Base-by-base conservation (phyloP, 2,797 vertebrate genomes). In the Tamandua tetradactyla region DNA sequence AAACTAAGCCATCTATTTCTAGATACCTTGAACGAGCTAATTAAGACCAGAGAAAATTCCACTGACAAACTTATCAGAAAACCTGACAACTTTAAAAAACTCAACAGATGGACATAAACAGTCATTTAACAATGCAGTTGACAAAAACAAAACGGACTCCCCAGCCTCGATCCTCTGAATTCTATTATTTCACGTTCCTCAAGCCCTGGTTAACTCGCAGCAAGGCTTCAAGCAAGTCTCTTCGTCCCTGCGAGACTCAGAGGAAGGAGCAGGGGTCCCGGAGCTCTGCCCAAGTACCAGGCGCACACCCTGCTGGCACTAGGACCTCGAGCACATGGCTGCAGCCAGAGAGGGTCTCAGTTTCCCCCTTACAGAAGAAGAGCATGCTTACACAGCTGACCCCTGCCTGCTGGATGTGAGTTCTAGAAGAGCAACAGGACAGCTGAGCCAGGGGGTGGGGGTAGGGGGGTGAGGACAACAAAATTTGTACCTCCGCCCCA, bases 1-100 rank as follows among this genome's bases (percentile, higher is more conserved):
- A 90, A 74, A 42, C n/a, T n/a, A n/a, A n/a, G n/a, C n/a, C 40
- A 62, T 91, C 86, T 92, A 90, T 86, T 89, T 94, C 89, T 93
- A 93, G 86, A 52, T 13, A 94, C 18, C 42, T 61, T 42, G 27
- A 90, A 94, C 30, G 85, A 96, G 64, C 40, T 85, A 81, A 66
- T 84, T 80, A 87, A 89, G 57, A 93, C 59, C 75, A 69, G 84
- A 96, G 30, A 85, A 92, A 91, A 91, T 59, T 85, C 74, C 72
- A 94, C 0, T 37, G 40, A 92, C 5, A 18, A 86, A 85, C 42
- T 82, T 95, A 96, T n/a, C 61, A 93, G 55, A 84, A 95, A 78
- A 69, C 10, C 2, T 76, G 52, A 83, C 81, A 55, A 37, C 80
- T 90, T 87, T 74, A 84, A 95, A 94, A 94, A 94, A 42, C 42